Evolutionary conservation across 2,888 invertebrate species (phyloP).

Genomic region (Ophioninae sp.): DNA sequence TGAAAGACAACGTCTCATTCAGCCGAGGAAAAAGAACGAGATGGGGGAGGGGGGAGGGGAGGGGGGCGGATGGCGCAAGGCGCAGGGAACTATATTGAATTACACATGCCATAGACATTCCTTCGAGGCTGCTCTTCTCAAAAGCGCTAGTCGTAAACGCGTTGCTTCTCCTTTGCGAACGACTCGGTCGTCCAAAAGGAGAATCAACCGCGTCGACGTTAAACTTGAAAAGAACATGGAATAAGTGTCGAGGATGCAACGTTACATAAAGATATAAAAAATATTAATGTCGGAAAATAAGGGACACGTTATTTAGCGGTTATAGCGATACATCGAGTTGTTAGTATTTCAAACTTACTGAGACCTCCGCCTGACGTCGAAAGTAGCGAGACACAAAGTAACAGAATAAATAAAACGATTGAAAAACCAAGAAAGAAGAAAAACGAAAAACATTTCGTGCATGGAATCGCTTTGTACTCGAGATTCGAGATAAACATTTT

Average conservation of each 20-base stretch:
- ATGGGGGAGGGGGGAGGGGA: too few species aligned
- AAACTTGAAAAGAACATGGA: background rate
- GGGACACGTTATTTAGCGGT: constrained; percentile 43
- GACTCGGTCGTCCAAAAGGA: background rate
- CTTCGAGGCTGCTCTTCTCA: constrained; percentile 46
- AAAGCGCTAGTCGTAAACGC: constrained; percentile 24
- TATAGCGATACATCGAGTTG: constrained; percentile 53
- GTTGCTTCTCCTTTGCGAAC: background rate
- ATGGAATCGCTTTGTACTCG: constrained; percentile 25
- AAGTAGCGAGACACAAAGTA: constrained; percentile 75
- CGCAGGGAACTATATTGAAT: constrained; percentile 51
- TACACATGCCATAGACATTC: constrained; percentile 63
- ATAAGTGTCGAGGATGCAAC: background rate
- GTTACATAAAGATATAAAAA: too few species aligned
- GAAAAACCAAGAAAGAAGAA: constrained; percentile 34
- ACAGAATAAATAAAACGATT: constrained; percentile 68
- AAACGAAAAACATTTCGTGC: constrained; percentile 56
- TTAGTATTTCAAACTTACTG: constrained; percentile 75
- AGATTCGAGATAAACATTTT: background rate
- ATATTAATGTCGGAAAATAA: background rate
- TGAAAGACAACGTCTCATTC: constrained; percentile 61
- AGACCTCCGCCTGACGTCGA: constrained; percentile 77
- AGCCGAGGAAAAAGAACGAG: constrained; percentile 30
- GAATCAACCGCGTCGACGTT: background rate
- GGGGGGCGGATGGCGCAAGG: too few species aligned